Evolutionary conservation across 2,888 invertebrate species (phyloP), one percentile per base, ranked within the genome.

Genomic region (Cacoxenus indagator): DNA sequence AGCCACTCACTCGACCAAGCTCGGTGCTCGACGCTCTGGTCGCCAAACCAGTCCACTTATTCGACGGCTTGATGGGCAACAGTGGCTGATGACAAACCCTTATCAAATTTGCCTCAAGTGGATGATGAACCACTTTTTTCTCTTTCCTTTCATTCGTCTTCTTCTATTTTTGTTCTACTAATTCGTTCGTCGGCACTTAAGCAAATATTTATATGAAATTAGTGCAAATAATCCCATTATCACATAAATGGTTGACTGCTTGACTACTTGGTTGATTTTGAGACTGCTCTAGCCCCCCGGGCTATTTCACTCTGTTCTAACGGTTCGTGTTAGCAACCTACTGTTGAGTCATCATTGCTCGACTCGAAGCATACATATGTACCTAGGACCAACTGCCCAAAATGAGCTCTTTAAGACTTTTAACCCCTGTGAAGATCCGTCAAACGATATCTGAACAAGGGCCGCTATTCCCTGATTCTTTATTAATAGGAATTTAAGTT

Each of bases 101-200:
- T 61, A 37, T 61, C 59, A 61, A 61, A 61, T 37, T 31, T 11
- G 59, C 31, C 43, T 61, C 59, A 61, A 61, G 59, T 61, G 29
- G 11, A n/a, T 57, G 57, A 57, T 29, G n/a, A 57, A 29, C 14
- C 27, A 61, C 19, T 61, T 59, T 31, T 19, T 17, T 31, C 22
- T 19, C 9, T 17, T 2, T 31, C 22, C 11, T 61, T 22, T 43
- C 17, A 2, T 19, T 37, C 5, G 9, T 22, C 1, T 22, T 22
- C 37, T 37, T 61, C 31, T 3, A 0, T 17, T 27, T 26, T 57
- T 29, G 26, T 29, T 27, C 14, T 26, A n/a, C 24, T 14, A 17
- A n/a, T 14, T 57, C n/a, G n/a, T n/a, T 27, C n/a, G 29, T n/a
- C 29, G 8, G n/a, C 29, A 57, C 29, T 57, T 29, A 29, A 17